Evolutionary conservation across 37 sponge, comb jelly and placozoan species (phyloP).

Genomic region (Oscarella lobularis): DNA sequence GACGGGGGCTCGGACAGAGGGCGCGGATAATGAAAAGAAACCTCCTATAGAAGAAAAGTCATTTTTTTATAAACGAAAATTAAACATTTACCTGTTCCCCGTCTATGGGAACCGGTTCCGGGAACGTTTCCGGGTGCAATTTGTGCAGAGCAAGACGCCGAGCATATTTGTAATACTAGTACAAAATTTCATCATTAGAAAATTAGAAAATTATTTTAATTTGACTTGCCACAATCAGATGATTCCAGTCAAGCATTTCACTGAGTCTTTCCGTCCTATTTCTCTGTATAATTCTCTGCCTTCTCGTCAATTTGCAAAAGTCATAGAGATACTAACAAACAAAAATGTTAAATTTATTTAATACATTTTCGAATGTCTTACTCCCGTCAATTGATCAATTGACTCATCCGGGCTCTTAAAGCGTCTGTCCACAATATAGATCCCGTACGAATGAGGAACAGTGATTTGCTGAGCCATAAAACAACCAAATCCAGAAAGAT

Average conservation of each 20-base stretch:
- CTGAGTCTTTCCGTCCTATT: constrained; percentile 94
- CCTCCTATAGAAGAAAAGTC: background rate
- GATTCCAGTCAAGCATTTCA: constrained; percentile 92
- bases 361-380: constrained; percentile 15
- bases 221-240: constrained; percentile 47
- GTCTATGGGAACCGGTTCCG: background rate
- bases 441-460: constrained; percentile 85
- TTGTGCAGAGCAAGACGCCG: background rate
- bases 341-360: no score
- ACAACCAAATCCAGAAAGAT: constrained; percentile 94
- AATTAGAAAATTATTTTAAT: background rate
- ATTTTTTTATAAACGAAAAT: no score
- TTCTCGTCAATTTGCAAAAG: constrained; percentile 58
- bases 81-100: no score
- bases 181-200: background rate
- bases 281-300: constrained; percentile 92
- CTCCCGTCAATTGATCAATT: constrained; percentile 72
- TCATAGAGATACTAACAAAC: constrained; percentile 78
- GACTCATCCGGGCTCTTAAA: constrained; percentile 68
- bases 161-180: background rate
- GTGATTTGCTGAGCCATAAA: constrained; percentile 92
- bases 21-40: background rate
- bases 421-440: constrained; percentile 92
- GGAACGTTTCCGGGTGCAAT: background rate
- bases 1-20: background rate